Base-by-base conservation (phyloP, 2,113 vertebrate species). In the Strix uralensis region DNA sequence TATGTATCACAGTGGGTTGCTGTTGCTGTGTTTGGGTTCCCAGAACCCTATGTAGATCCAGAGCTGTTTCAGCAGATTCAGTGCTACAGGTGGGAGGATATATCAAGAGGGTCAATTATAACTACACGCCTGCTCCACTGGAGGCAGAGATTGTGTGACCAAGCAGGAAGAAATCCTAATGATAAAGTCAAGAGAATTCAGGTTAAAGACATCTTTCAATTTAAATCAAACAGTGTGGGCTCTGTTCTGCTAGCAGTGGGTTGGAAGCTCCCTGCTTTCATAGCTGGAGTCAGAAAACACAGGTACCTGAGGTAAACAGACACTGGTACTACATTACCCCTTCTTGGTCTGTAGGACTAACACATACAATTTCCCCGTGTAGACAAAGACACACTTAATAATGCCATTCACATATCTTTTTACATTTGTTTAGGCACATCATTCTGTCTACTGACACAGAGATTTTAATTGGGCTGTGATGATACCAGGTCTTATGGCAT, bases 171-270 rank as follows among this genome's bases (percentile, higher is more conserved):
- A 91, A 70, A 91, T 87, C 42, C 36, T 77, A 70, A 44, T 74
- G 70, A 61, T 89, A 26, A 94, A 95, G 73, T 74, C 57, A 81
- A 55, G 57, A 52, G 47, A 82, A 47, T 81, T 96, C 73, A 79
- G 32, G 80, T 79, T 84, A 78, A 78, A 93, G 59, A 91, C 86
- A 34, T 81, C n/a, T 81, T 90, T 88, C 61, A 16, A 74, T 95
- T 96, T 91, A 75, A 84, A 92, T 77, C 47, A 72, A 94, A 81
- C 52, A 44, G 38, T 59, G 18, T 84, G 89, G 63, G 42, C 36
- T 71, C 40, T 81, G 61, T 61, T 92, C 52, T 94, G 19, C n/a
- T 75, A 36, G 78, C 49, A 71, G 34, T 61, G 59, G 19, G 11
- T 81, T 89, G 46, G 69, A 65, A 95, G 34, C 26, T 91, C 40